Evolutionary conservation across 2,113 vertebrate genomes (phyloP), one percentile per base, ranked within the genome.

Genomic region (Corythoichthys intestinalis): DNA sequence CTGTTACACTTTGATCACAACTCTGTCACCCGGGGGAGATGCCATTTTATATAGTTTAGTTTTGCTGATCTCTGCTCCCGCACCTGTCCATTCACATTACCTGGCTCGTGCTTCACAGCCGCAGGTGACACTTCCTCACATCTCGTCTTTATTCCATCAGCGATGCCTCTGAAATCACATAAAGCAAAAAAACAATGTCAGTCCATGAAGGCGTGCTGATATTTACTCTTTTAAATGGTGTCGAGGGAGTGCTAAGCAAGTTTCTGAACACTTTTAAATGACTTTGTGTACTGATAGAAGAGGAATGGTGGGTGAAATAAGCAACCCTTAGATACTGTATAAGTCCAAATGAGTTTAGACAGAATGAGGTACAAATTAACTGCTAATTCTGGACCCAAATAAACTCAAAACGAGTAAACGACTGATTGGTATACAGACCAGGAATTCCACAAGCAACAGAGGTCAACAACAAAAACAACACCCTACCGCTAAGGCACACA

Each of bases 1-100:
- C 69, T 85, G 80, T 78, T 80, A 61, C 58, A 73, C 76, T 74
- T 76, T 77, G 78, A 78, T 83, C 67, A 69, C 47, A 20, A 28
- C 10, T 11, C 41, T 14, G 61, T 63, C 44, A 44, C 61, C 14
- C n/a, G 41, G 15, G n/a, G 28, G 6, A 4, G 37, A 20, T n/a
- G 38, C 10, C 9, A 62, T 34, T 63, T 12, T 75, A 73, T 59
- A 52, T 62, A 38, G 70, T 72, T 69, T 65, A 12, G 2, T 71
- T 39, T 75, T 28, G 54, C 69, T 78, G 81, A 82, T 73, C 75
- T 60, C 48, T 73, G 74, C 70, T 70, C 66, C 53, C 20, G 14
- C 65, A 83, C 73, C 79, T 79, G 81, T 85, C 81, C 20, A n/a
- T 70, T 78, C 47, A 1, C 53, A 80, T 88, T 81, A 85, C 75